A percentile compares a stretch with the other conserved stretches of the same genome.
phyloP scores from a whole-genome alignment of 2,797 vertebrate species.

The Acropternis orthonyx region DNA sequence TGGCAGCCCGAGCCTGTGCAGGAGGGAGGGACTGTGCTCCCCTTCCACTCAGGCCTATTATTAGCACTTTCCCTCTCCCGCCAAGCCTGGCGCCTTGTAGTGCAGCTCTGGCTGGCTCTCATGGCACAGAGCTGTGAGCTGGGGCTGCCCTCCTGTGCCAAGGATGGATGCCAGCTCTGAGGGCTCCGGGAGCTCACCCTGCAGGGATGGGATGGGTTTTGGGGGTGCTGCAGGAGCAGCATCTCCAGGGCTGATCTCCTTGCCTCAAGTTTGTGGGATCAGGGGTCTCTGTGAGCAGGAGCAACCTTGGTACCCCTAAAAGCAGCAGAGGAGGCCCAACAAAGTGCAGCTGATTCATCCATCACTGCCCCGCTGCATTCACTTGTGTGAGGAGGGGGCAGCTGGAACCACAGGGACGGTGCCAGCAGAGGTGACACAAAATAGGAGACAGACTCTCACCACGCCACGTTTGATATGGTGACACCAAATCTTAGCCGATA shows the following conservation, averaged over 20 bases:
- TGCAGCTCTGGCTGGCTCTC: neutral
- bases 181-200: neutral
- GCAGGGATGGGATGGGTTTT: fast-evolving
- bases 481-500: neutral
- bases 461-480: fast-evolving
- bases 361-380: fast-evolving
- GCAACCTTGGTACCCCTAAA: fast-evolving
- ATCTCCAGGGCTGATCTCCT: neutral
- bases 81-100: neutral
- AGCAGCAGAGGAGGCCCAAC: neutral
- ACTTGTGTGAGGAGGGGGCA: neutral
- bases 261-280: neutral
- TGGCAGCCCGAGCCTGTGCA: neutral
- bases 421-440: neutral
- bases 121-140: neutral
- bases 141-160: neutral
- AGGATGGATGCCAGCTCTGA: fast-evolving
- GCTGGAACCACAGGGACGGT: fast-evolving
- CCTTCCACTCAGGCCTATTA: neutral
- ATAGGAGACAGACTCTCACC: neutral
- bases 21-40: neutral
- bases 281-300: fast-evolving
- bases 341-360: fast-evolving
- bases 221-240: fast-evolving
- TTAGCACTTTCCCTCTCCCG: neutral